A percentile compares a stretch with the other conserved stretches of the same genome.
These are phyloP conservation scores for Oligia latruncula DNA, from an alignment of 2,888 invertebrate species.

Conservation along the genomic window DNA sequence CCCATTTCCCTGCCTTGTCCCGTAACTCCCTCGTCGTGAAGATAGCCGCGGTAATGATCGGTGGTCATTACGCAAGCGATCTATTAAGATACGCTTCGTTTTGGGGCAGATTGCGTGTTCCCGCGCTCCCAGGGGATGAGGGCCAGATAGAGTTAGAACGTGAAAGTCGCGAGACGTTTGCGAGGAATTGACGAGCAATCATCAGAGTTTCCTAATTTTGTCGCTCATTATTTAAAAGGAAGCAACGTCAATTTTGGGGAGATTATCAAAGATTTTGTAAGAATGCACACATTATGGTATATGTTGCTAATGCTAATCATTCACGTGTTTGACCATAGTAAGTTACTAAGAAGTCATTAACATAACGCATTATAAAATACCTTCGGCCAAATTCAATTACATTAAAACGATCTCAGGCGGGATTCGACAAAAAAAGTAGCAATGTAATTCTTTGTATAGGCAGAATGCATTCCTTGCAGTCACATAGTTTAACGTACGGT, in stretches of 20 bases:
- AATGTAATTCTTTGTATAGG: constrained; percentile 25
- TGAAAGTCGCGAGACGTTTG: neutral
- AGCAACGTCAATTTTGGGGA: neutral
- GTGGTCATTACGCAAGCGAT: constrained; percentile 44
- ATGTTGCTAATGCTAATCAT: neutral
- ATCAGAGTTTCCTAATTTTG: neutral
- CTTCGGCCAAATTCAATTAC: constrained; percentile 17
- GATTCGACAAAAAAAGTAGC: constrained; percentile 30
- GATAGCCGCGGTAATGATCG: constrained; percentile 42
- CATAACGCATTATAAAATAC: constrained; percentile 8
- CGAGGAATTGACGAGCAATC: neutral
- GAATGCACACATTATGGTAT: neutral
- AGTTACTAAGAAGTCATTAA: constrained; percentile 3
- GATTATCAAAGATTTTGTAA: neutral
- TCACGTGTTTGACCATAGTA: neutral
- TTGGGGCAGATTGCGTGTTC: constrained; percentile 54
- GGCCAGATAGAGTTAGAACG: neutral
- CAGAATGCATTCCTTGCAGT: constrained; percentile 57
- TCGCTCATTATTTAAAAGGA: neutral
- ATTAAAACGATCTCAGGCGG: constrained; percentile 19
- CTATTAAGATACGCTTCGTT: constrained; percentile 59
- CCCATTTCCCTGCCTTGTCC: neutral
- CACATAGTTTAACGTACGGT: constrained; percentile 62
- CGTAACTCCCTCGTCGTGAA: neutral
- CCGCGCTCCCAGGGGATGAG: constrained; percentile 35